phyloP scores from a whole-genome alignment of 2,113 vertebrate genomes.

The Mystacornis crossleyi region DNA sequence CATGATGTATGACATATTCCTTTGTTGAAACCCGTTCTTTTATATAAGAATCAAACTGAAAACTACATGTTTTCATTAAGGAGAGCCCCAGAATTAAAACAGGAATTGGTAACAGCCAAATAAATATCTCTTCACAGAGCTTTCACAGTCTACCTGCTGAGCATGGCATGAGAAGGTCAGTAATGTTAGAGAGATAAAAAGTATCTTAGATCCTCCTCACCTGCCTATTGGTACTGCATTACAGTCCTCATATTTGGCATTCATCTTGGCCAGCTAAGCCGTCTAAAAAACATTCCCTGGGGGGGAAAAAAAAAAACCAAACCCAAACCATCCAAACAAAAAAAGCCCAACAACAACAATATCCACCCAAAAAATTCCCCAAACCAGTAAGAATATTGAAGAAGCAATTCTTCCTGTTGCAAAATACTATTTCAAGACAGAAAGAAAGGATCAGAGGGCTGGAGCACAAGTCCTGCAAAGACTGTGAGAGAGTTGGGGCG shows the following conservation, averaged over 20 bases:
- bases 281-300: neutral
- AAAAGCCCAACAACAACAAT: neutral
- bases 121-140: neutral
- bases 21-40: neutral
- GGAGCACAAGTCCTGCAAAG: neutral
- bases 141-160: neutral
- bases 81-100: neutral
- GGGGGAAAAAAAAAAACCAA: fast-evolving
- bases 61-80: neutral
- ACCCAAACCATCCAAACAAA: neutral
- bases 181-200: neutral
- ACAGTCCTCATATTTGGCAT: neutral
- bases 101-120: neutral
- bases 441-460: neutral
- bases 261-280: neutral
- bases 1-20: neutral
- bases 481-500: neutral
- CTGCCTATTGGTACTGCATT: neutral
- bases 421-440: neutral
- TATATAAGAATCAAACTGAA: neutral
- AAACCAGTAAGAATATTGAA: fast-evolving
- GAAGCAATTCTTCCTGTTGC: neutral
- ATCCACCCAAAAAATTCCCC: fast-evolving
- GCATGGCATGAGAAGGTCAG: neutral
- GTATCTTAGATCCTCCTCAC: neutral